phyloP scores from a whole-genome alignment of 2,113 vertebrate species.

The Spilogale gracilis region DNA sequence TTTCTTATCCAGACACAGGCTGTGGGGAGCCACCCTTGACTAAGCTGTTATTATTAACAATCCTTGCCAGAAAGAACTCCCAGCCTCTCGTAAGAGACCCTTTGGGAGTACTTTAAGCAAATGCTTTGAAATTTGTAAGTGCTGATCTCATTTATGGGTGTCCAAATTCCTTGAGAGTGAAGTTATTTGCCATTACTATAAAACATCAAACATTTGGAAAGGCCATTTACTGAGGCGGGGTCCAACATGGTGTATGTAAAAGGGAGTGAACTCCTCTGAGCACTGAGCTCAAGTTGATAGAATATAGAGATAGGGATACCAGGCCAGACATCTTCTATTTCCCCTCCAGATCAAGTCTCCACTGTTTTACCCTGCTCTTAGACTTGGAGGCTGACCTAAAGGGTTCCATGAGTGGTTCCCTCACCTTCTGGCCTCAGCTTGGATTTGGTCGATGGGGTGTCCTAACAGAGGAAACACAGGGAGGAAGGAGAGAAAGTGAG shows the following conservation, averaged over 20 bases:
- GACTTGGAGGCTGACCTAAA: background rate
- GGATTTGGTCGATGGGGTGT: background rate
- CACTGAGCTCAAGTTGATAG: background rate
- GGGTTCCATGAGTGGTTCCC: background rate
- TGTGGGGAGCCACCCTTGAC: slow-evolving; percentile 17
- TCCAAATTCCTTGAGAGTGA: slow-evolving; percentile 74
- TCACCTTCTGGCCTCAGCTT: background rate
- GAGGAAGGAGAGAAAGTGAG: background rate
- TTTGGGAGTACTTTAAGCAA: slow-evolving; percentile 63
- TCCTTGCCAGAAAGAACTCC: slow-evolving; percentile 69
- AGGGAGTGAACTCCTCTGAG: background rate
- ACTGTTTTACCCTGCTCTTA: background rate
- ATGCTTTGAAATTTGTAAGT: slow-evolving; percentile 73
- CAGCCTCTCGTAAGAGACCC: slow-evolving; percentile 56
- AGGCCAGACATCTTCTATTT: background rate
- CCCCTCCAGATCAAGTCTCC: background rate
- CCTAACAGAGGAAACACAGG: background rate
- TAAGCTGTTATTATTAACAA: slow-evolving; percentile 66
- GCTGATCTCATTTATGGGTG: slow-evolving; percentile 79
- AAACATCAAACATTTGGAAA: slow-evolving; percentile 81
- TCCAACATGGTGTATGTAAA: slow-evolving; percentile 24
- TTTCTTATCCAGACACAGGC: slow-evolving; percentile 45
- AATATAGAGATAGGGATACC: background rate
- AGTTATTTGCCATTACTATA: slow-evolving; percentile 72
- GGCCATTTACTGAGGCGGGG: slow-evolving; percentile 40